These are phyloP conservation scores for Copsychus sechellarum DNA, from an alignment of 2,113 vertebrate genomes.

Conservation along the genomic window DNA sequence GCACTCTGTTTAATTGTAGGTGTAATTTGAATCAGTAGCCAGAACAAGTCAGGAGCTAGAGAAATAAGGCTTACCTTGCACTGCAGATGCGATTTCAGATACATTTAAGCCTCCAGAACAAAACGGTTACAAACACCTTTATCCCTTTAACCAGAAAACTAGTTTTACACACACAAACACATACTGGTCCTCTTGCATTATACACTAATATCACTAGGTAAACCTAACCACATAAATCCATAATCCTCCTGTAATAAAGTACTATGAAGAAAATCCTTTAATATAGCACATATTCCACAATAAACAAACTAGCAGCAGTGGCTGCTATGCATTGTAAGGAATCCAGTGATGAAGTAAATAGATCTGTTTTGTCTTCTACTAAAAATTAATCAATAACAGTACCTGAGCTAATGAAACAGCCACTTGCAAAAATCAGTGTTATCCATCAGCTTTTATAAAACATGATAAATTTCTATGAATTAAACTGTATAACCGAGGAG, in stretches of 20 bases:
- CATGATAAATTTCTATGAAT: neutral
- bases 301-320: neutral
- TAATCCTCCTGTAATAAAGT: neutral
- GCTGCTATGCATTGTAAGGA: neutral
- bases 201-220: neutral
- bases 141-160: neutral
- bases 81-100: neutral
- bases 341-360: neutral
- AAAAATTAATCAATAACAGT: slow-evolving; percentile 33
- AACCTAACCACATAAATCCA: neutral
- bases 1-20: neutral
- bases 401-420: slow-evolving; percentile 20
- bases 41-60: neutral
- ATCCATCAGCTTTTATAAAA: neutral
- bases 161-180: neutral
- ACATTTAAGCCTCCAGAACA: neutral
- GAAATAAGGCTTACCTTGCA: neutral
- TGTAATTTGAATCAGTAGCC: neutral
- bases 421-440: slow-evolving; percentile 2
- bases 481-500: neutral
- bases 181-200: neutral
- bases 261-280: neutral
- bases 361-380: neutral
- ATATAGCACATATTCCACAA: neutral
- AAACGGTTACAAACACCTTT: neutral